These are phyloP conservation scores for Hyposoter didymator DNA, from an alignment of 2,888 invertebrate genomes.

Conservation along the genomic window DNA sequence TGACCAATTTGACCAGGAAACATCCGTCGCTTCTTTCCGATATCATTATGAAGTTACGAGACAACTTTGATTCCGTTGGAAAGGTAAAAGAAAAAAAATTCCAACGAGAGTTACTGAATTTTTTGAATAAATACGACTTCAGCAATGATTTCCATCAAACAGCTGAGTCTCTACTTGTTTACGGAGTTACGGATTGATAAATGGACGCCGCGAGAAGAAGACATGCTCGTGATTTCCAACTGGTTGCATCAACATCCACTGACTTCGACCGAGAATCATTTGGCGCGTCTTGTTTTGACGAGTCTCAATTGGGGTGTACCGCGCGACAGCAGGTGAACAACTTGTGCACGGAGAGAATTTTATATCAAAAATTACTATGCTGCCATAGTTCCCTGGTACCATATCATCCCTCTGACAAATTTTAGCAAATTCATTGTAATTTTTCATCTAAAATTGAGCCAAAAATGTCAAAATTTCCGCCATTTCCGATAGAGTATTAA, in stretches of 20 bases:
- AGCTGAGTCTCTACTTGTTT: slow-evolving; percentile 88
- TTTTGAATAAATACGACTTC: background rate
- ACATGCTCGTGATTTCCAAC: slow-evolving; percentile 87
- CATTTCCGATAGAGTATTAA: too few relatives aligned
- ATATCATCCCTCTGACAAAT: too few relatives aligned
- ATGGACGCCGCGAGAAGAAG: slow-evolving; percentile 89
- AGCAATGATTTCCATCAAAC: background rate
- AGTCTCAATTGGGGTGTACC: slow-evolving; percentile 90
- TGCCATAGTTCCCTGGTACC: too few relatives aligned
- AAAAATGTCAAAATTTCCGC: too few relatives aligned
- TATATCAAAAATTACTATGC: too few relatives aligned
- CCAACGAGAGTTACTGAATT: background rate
- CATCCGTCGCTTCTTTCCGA: slow-evolving; percentile 90
- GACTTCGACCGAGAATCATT: slow-evolving; percentile 87
- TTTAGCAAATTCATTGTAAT: too few relatives aligned
- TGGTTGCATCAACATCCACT: slow-evolving; percentile 89
- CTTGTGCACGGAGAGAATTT: too few relatives aligned
- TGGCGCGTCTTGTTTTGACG: slow-evolving; percentile 89
- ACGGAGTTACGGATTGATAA: slow-evolving; percentile 89
- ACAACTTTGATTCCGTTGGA: slow-evolving; percentile 86
- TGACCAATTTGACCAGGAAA: slow-evolving; percentile 89
- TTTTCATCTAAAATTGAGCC: too few relatives aligned
- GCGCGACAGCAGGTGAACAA: slow-evolving; percentile 72
- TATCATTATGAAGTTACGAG: slow-evolving; percentile 87
- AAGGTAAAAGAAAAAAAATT: slow-evolving; percentile 81